These are phyloP conservation scores for Conops quadrifasciatus DNA, from an alignment of 2,888 invertebrate species.

Conservation along the genomic window DNA sequence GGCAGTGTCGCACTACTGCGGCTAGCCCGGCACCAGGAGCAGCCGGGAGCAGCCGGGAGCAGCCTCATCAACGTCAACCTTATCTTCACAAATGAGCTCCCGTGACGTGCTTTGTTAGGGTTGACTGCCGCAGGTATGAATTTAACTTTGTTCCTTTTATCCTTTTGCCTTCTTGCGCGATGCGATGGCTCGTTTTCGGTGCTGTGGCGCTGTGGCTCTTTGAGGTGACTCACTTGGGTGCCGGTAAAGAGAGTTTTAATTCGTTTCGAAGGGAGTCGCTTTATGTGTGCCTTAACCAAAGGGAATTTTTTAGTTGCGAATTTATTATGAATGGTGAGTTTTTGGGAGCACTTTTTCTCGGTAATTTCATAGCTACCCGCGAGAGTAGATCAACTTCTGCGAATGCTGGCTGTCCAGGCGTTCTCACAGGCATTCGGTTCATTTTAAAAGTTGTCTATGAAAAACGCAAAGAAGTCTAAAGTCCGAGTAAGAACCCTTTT, in stretches of 20 bases:
- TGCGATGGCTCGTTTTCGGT: constrained; percentile 4
- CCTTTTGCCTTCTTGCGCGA: constrained; percentile 8
- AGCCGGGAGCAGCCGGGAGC: not conserved
- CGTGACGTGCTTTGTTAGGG: constrained; percentile 13
- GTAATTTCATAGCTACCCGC: not conserved
- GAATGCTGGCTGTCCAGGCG: no score
- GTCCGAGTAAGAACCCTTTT: no score
- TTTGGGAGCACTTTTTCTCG: not conserved
- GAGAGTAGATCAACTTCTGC: not conserved
- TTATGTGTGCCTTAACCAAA: not conserved
- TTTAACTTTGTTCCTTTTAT: constrained; percentile 1
- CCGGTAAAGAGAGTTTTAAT: constrained; percentile 12
- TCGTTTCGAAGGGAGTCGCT: not conserved
- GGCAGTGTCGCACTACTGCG: not conserved
- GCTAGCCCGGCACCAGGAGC: not conserved
- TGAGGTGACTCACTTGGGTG: constrained; percentile 27
- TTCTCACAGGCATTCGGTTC: no score
- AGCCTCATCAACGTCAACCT: constrained; percentile 3
- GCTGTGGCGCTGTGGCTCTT: constrained; percentile 5
- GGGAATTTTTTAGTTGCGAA: constrained; percentile 16
- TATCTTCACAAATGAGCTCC: constrained; percentile 24
- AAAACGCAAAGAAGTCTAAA: no score
- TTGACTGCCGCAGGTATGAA: constrained; percentile 4
- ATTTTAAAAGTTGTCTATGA: no score
- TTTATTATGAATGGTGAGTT: not conserved